phyloP scores from a whole-genome alignment of 2,113 vertebrate species.

The Athene noctua region DNA sequence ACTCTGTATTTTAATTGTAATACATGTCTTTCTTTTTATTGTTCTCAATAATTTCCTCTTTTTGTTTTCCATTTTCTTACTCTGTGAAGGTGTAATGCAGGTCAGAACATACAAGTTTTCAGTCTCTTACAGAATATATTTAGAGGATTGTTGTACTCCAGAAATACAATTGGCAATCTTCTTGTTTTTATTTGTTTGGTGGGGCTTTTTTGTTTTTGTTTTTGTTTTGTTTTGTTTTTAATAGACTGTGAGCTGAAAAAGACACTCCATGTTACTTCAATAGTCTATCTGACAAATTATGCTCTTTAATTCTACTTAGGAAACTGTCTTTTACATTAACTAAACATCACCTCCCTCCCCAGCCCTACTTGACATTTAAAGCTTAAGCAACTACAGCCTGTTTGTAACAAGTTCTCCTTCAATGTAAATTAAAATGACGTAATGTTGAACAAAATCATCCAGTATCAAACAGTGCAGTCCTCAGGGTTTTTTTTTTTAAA shows the following conservation, averaged over 20 bases:
- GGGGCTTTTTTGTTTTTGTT: neutral
- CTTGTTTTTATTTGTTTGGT: no score
- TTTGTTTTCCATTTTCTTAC: neutral
- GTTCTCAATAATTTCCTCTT: neutral
- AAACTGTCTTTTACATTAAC: conserved; percentile 44
- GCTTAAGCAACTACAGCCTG: conserved; percentile 52
- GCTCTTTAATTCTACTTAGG: conserved; percentile 40
- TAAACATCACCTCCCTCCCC: neutral
- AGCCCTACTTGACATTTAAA: conserved; percentile 63
- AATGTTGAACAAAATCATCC: conserved; percentile 7
- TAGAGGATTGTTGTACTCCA: neutral
- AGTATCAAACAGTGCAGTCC: neutral
- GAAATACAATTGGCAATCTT: neutral
- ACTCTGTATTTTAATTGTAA: neutral
- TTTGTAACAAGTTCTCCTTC: conserved; percentile 45
- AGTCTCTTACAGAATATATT: neutral
- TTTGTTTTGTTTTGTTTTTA: neutral
- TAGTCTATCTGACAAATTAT: conserved; percentile 52
- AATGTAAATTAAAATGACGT: conserved; percentile 33
- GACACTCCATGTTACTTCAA: conserved; percentile 44
- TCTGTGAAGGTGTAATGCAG: neutral
- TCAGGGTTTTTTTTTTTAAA: neutral
- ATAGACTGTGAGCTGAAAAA: conserved; percentile 21
- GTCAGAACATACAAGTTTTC: neutral
- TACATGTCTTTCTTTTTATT: neutral